These are phyloP conservation scores for Agrotis puta DNA, from an alignment of 2,888 invertebrate genomes.

Conservation along the genomic window DNA sequence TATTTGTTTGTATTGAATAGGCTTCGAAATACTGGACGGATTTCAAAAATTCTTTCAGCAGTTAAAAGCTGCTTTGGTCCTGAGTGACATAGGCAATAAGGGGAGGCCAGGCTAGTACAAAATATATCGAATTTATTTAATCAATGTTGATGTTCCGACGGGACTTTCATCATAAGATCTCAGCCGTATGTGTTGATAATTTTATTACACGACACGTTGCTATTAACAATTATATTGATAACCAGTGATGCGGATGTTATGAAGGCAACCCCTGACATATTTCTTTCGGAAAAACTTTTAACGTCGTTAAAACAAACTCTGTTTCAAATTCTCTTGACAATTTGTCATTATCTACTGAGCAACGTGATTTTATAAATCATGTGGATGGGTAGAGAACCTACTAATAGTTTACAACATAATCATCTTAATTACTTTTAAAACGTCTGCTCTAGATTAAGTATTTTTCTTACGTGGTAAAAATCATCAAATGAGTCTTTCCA, in stretches of 20 bases:
- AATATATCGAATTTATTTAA: neutral
- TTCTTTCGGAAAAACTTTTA: slow-evolving; percentile 15
- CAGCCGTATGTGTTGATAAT: slow-evolving; percentile 10
- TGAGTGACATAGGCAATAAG: too few species aligned
- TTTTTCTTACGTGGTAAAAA: too few species aligned
- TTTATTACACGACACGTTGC: slow-evolving; percentile 18
- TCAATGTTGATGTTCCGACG: neutral
- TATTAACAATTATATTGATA: slow-evolving; percentile 25
- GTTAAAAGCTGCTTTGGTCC: too few species aligned
- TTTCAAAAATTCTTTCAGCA: too few species aligned
- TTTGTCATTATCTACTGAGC: slow-evolving; percentile 11
- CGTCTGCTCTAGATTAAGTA: slow-evolving; percentile 8
- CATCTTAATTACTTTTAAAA: neutral
- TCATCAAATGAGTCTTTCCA: too few species aligned
- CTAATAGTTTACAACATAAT: too few species aligned
- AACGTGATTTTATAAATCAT: neutral
- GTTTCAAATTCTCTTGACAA: slow-evolving; percentile 2
- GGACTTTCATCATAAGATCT: slow-evolving; percentile 1
- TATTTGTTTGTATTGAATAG: too few species aligned
- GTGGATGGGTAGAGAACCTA: neutral
- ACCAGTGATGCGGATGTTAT: slow-evolving; percentile 13
- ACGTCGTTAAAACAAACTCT: neutral
- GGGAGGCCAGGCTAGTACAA: too few species aligned
- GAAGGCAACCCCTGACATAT: slow-evolving; percentile 7
- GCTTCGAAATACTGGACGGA: too few species aligned